Evolutionary conservation across 1,140 invertebrate species (phyloP), one percentile per base, ranked within the genome.

Genomic region (Zaprionus ghesquierei): DNA sequence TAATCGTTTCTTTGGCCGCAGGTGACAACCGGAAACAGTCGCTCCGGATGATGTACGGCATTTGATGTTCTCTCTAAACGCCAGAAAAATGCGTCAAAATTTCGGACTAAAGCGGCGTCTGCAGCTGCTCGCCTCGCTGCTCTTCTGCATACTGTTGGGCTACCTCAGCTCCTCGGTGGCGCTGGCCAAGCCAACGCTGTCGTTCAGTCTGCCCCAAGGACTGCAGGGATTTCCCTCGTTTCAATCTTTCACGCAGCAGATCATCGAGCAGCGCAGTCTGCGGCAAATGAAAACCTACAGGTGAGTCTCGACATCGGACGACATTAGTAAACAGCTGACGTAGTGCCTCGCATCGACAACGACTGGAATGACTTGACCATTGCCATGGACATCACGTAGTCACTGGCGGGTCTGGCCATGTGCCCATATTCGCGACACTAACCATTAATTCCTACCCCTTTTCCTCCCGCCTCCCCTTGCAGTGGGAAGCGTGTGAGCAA

Each of bases 401-500:
- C 5, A 8, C 35, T 41, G 27, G 53, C 49, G 44, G 50, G 61
- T 8, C 68, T 78, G 81, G 72, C 82, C 82, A 66, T 86, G 82
- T 86, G 75, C 68, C 84, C 84, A 87, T 77, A 82, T 10, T 35
- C 59, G 54, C 51, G 10, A 49, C 15, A n/a, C 22, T 46, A 46
- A 22, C 18, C 41, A 13, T 49, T 53, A 54, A 38, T 10, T 35
- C 22, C 3, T 54, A 10, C 9, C 38, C 25, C n/a, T n/a, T 22
- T 2, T 25, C 29, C 33, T 46, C 41, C 50, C 15, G 41, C n/a
- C 90, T 93, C 46, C 94, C 94, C 3, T 18, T 31, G 18, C 91
- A 95, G 94, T 51, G 95, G 95, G 1, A 89, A 94, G 38, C 92
- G 95, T 46, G 90, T 94, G 3, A 92, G 89, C 51, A 94, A 94